phyloP scores from a whole-genome alignment of 2,888 invertebrate genomes.

The Leptinotarsa tumamoca region DNA sequence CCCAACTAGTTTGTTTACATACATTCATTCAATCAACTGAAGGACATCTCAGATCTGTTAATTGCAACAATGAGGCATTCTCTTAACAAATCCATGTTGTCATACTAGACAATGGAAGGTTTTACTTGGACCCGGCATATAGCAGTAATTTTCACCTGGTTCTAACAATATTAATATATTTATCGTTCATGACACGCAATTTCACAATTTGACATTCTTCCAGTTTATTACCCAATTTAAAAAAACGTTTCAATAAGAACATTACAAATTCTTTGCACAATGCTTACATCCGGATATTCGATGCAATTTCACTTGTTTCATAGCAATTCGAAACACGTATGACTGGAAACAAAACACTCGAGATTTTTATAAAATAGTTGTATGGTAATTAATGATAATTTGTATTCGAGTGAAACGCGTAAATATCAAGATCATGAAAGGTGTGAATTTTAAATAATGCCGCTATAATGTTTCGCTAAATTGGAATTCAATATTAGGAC shows the following conservation, averaged over 20 bases:
- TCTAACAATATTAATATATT: conserved; percentile 2
- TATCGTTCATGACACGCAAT: conserved; percentile 6
- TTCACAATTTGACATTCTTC: conserved; percentile 20
- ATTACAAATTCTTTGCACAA: conserved; percentile 27
- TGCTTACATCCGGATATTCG: conserved; percentile 24
- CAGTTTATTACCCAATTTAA: conserved; percentile 21
- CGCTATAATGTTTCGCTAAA: background rate
- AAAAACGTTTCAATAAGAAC: conserved; percentile 24
- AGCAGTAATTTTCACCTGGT: background rate
- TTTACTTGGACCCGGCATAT: background rate
- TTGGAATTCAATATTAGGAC: background rate
- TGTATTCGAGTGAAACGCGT: conserved; percentile 1
- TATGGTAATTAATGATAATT: background rate
- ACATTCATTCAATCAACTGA: background rate
- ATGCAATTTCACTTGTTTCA: conserved; percentile 27
- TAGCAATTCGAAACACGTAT: conserved; percentile 22
- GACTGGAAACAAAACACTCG: conserved; percentile 12
- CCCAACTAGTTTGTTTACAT: background rate
- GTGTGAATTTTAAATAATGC: background rate
- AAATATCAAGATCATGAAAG: background rate
- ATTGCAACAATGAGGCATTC: conserved; percentile 11
- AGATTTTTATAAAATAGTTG: conserved; percentile 17
- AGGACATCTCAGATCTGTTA: conserved; percentile 19
- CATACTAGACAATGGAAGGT: background rate
- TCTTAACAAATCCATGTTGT: conserved; percentile 1